phyloP scores from a whole-genome alignment of 53 echinoderm and acorn worm species.

The Stichopus horrens region DNA sequence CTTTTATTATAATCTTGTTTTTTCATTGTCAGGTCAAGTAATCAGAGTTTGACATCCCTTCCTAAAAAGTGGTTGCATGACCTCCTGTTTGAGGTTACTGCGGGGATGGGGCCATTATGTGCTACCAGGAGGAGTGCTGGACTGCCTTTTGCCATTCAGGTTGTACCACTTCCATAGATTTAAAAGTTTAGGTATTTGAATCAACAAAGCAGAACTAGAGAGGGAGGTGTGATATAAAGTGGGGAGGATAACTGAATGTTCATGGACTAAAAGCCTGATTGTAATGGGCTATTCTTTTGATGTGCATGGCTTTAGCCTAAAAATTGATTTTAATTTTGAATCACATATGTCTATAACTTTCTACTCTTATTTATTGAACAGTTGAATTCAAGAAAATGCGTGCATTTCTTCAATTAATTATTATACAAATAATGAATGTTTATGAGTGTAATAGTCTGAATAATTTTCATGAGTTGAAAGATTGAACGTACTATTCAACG shows the following conservation, averaged over 20 bases:
- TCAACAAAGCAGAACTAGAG: background rate
- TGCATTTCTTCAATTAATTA: too few relatives aligned
- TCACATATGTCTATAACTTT: too few relatives aligned
- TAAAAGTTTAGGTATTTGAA: background rate
- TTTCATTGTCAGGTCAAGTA: slow-evolving; percentile 5
- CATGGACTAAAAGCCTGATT: too few relatives aligned
- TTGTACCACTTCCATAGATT: background rate
- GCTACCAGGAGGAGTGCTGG: slow-evolving; percentile 99
- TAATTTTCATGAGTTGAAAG: too few relatives aligned
- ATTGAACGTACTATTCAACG: too few relatives aligned
- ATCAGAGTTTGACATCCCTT: slow-evolving; percentile 11
- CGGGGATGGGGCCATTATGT: slow-evolving; percentile 68
- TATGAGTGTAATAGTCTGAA: too few relatives aligned
- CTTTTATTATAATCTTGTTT: background rate
- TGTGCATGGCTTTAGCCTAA: too few relatives aligned
- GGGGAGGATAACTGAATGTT: background rate
- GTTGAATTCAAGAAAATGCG: too few relatives aligned
- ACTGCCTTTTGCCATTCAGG: slow-evolving; percentile 79
- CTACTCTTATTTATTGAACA: too few relatives aligned
- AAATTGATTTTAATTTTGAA: too few relatives aligned
- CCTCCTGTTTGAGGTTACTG: slow-evolving; percentile 68
- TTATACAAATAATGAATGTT: too few relatives aligned
- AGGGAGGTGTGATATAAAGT: background rate
- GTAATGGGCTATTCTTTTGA: too few relatives aligned
- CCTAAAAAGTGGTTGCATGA: slow-evolving; percentile 80